Evolutionary conservation across 1,140 invertebrate genomes (phyloP).

Genomic region (Apis laboriosa): DNA sequence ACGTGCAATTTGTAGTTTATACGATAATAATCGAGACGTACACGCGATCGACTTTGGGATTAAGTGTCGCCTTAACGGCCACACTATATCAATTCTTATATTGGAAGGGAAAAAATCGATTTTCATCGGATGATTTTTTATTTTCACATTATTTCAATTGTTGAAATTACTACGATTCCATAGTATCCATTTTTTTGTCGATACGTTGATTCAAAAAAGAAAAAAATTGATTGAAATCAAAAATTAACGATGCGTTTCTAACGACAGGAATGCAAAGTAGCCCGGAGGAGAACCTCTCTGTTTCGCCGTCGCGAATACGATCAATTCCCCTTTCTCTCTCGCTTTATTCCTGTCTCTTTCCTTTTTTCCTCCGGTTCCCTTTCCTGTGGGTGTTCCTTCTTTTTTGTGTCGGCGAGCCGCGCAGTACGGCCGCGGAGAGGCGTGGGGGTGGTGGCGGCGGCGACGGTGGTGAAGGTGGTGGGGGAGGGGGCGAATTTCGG

Average conservation of each 20-base stretch:
- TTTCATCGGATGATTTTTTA: background rate
- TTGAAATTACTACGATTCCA: background rate
- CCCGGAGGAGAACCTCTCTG: constrained; percentile 19
- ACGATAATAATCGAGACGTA: constrained; percentile 26
- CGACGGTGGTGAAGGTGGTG: background rate
- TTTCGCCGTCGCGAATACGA: constrained; percentile 43
- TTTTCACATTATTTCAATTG: background rate
- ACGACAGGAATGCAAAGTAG: constrained; percentile 42
- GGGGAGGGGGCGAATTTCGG: constrained; percentile 54
- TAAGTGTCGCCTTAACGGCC: constrained; percentile 18
- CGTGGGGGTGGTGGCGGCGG: constrained; percentile 3
- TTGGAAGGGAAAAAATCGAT: background rate
- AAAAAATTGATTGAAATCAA: background rate
- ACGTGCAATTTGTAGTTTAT: constrained; percentile 42
- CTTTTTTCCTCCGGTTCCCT: constrained; percentile 37
- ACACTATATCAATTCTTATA: background rate
- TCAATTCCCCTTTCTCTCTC: constrained; percentile 49
- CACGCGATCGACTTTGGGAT: constrained; percentile 29
- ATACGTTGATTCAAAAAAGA: background rate
- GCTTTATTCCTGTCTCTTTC: constrained; percentile 30
- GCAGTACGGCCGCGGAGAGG: background rate
- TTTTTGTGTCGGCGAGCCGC: constrained; percentile 31
- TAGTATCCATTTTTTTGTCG: no score
- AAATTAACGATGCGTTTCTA: constrained; percentile 27
- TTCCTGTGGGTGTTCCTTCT: constrained; percentile 47